Conservation (phyloP, 2,113 vertebrate genomes). For the Thamnophis sirtalis region DNA sequence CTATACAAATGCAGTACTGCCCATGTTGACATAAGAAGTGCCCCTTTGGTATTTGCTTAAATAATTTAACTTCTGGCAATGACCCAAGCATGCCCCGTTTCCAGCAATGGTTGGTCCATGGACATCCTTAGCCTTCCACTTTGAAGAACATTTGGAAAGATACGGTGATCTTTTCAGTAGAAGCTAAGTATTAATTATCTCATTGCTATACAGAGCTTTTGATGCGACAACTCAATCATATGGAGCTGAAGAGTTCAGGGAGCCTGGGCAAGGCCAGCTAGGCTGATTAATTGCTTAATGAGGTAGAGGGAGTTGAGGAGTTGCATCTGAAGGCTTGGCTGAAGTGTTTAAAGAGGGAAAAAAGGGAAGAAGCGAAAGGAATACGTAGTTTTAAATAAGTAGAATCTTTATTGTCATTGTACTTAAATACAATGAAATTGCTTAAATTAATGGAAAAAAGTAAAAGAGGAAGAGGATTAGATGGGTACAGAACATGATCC, state of each 20-base stretch:
- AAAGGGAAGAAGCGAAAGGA: background rate
- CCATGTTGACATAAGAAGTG: background rate
- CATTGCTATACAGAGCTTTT: conserved; percentile 13
- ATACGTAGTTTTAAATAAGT: background rate
- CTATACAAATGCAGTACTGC: background rate
- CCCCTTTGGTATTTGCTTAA: conserved; percentile 4
- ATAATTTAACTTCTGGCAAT: conserved; percentile 12
- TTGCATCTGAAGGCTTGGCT: conserved; percentile 6
- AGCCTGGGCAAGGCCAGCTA: conserved; percentile 17
- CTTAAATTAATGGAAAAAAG: background rate
- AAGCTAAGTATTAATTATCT: conserved; percentile 18
- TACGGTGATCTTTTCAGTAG: conserved; percentile 12
- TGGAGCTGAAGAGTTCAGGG: conserved; percentile 23
- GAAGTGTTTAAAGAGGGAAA: background rate
- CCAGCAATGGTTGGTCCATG: background rate
- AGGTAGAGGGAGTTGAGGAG: conserved; percentile 12
- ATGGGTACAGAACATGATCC: background rate
- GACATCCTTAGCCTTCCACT: background rate
- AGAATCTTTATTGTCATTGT: no score
- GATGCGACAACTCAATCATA: conserved; percentile 21
- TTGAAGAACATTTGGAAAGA: conserved; percentile 13
- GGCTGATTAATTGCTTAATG: conserved; percentile 33
- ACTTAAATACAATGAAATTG: no score
- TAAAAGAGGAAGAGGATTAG: background rate
- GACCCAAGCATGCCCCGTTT: conserved; percentile 2